Base-by-base conservation (phyloP, 2,113 vertebrate genomes). In the Mesembrinibis cayennensis region DNA sequence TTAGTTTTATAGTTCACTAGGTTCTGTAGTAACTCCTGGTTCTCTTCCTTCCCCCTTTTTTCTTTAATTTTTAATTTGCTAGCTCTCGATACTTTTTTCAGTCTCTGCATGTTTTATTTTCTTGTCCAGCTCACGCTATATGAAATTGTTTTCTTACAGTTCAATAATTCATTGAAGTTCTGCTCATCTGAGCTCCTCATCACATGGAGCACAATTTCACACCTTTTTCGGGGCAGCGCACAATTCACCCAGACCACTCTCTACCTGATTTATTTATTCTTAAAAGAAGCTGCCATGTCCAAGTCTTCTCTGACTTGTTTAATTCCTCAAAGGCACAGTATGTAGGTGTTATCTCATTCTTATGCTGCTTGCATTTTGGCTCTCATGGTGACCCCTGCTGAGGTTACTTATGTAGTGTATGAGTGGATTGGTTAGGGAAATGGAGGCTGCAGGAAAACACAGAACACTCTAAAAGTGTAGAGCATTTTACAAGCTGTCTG, bases 401-500 rank as follows among this genome's bases (percentile, higher is more conserved):
- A 55, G 38, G 49, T 93, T 86, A 22, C 77, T 92, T 50, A n/a
- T 0, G 16, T 70, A 56, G 79, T 0, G 0, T 58, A 45, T 52
- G 77, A 87, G 70, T 38, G 30, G 27, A 47, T 65, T 56, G 47
- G 72, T 45, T 95, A 89, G 87, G 89, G 84, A 83, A 85, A 73
- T 61, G 36, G 69, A 92, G 85, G 47, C 49, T 38, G 55, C 70
- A 79, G 89, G 42, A 81, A 80, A 94, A 87, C 83, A 71, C 29
- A 40, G 63, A 61, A 70, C 30, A 6, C 13, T 74, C n/a, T 52
- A 36, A 81, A 71, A 62, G 47, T 14, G 4, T 5, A 26, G 44
- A 79, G 18, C 18, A 15, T 67, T 96, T 93, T 94, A 69, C 69
- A 95, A 87, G 49, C 63, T 94, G 38, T 13, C 29, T 93, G 50